phyloP scores from a whole-genome alignment of 35 echinoderm and acorn worm genomes.

The Stichopus chloronotus region DNA sequence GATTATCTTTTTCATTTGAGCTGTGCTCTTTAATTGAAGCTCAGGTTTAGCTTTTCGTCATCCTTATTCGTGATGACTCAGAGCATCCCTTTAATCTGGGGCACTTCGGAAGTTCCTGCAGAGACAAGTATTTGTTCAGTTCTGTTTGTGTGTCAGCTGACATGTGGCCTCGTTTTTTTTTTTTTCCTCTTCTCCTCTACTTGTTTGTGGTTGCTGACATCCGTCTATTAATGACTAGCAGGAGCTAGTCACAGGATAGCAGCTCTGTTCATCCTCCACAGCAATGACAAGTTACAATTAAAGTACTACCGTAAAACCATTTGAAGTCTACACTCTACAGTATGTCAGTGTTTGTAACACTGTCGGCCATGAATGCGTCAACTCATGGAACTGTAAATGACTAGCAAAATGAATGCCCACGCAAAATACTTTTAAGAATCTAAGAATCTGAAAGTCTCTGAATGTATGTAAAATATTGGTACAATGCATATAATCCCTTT shows the following conservation, averaged over 20 bases:
- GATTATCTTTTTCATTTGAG: too few relatives aligned
- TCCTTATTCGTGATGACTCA: background rate
- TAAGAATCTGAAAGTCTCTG: too few relatives aligned
- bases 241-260: background rate
- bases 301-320: background rate
- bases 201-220: background rate
- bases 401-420: too few relatives aligned
- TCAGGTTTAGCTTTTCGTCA: too few relatives aligned
- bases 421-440: too few relatives aligned
- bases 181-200: background rate
- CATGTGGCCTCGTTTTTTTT: slow-evolving; percentile 9
- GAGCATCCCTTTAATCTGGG: background rate
- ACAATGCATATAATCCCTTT: too few relatives aligned
- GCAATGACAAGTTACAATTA: background rate
- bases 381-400: too few relatives aligned
- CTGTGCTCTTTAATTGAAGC: too few relatives aligned
- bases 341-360: too few relatives aligned
- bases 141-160: slow-evolving; percentile 29
- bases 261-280: background rate
- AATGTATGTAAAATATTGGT: too few relatives aligned
- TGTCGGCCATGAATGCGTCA: too few relatives aligned
- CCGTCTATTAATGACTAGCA: slow-evolving; percentile 10
- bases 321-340: too few relatives aligned
- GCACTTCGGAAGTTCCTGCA: slow-evolving; percentile 42
- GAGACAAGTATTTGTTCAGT: slow-evolving; percentile 21